Conservation (phyloP, 35 echinoderm and acorn worm genomes). For the Heliocidaris erythrogramma region DNA sequence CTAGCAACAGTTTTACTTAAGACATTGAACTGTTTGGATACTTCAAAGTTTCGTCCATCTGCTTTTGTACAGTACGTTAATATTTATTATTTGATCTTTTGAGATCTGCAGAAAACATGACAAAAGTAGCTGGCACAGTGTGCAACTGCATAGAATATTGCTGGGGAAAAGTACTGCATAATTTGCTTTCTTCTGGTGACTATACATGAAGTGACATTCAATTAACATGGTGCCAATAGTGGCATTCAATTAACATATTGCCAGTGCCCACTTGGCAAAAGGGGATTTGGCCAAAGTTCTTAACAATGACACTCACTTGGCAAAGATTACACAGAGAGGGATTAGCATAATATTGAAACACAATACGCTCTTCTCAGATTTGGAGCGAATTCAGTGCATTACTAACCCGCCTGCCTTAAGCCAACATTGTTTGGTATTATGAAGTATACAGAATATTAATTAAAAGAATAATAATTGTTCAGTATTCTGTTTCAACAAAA, state of each 20-base stretch:
- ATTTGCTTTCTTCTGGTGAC: no score
- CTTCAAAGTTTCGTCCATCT: no score
- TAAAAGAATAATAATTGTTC: background rate
- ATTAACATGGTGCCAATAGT: background rate
- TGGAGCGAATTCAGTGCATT: background rate
- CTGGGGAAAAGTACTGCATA: no score
- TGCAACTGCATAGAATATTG: no score
- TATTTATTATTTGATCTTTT: no score
- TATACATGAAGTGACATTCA: background rate
- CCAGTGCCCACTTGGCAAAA: background rate
- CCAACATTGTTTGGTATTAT: background rate
- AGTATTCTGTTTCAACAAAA: background rate
- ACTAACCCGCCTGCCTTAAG: background rate
- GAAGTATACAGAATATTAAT: background rate
- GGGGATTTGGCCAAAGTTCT: background rate
- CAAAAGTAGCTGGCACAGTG: no score
- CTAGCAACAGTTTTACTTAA: no score
- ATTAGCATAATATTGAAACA: background rate
- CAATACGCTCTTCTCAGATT: background rate
- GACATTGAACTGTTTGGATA: no score
- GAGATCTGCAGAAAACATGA: no score
- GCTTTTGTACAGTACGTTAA: no score
- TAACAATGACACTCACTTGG: background rate
- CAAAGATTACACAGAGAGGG: background rate
- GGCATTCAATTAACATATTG: background rate